These are phyloP conservation scores for Oopsacas minuta DNA, from an alignment of 37 sponge, comb jelly and placozoan genomes.

Conservation along the genomic window DNA sequence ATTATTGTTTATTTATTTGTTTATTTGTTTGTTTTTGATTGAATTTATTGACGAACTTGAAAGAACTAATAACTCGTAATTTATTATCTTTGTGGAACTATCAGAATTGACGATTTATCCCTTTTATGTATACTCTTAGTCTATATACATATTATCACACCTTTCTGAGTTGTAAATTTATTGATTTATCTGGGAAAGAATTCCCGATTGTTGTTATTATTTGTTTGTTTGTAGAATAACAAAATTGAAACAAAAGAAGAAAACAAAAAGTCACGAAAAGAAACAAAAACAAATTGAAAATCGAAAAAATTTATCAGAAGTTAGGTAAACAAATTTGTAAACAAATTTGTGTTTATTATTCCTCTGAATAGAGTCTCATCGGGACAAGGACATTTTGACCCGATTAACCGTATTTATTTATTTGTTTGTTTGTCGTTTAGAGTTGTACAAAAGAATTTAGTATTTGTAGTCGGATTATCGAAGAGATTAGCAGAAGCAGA, in stretches of 20 bases:
- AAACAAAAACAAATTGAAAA: constrained; percentile 77
- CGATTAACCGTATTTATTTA: neutral
- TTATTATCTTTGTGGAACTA: too few relatives aligned
- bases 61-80: too few relatives aligned
- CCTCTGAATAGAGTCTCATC: neutral
- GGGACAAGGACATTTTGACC: too few relatives aligned
- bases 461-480: constrained; percentile 88
- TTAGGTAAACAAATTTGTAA: constrained; percentile 45
- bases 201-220: neutral
- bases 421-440: constrained; percentile 31
- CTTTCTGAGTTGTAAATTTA: too few relatives aligned
- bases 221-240: constrained; percentile 32
- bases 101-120: too few relatives aligned
- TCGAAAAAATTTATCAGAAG: constrained; percentile 68
- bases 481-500: constrained; percentile 78
- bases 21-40: neutral
- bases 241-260: constrained; percentile 60
- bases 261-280: constrained; percentile 53
- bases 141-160: neutral
- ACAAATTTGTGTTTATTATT: neutral
- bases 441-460: constrained; percentile 80
- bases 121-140: too few relatives aligned
- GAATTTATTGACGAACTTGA: too few relatives aligned
- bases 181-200: too few relatives aligned
- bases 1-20: too few relatives aligned